Base-by-base conservation (phyloP, 2,113 vertebrate genomes). In the Eretmochelys imbricata region DNA sequence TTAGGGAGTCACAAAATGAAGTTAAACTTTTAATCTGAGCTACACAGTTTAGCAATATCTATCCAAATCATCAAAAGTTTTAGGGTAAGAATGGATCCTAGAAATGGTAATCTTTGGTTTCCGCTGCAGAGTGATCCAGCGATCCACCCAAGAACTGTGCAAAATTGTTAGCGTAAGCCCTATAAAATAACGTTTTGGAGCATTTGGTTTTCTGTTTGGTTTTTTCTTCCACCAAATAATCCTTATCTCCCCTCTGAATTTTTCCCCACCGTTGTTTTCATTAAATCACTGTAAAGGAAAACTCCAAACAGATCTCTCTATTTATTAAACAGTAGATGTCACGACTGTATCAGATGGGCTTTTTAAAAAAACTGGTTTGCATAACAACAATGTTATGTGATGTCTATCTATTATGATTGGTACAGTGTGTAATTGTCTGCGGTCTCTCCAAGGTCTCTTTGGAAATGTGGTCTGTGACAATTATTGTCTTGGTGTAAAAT, bases 321-420 rank as follows among this genome's bases (percentile, higher is more conserved):
- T 29, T 59, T 59, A 59, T 59, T 59, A 29, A 12, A 29, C 11
- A 84, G 14, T 65, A 27, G 9, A 14, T 25, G 22, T 84, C 10
- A 1, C 29, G 27, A 57, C 10, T 42, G 29, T 29, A 62, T 5
- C 27, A 57, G 29, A 0, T 8, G 84, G 65, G 76, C 51, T 62
- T 59, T 7, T 16, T 80, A 46, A 87, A 5, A 3, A 35, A 81
- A 25, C 8, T 25, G 24, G 25, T 25, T 53, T 42, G 10, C 1
- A 1, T 54, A 54, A 54, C 38, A 11, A 11, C 16, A 82, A 82
- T 57, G n/a, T 53, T 0, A 1, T 46, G 49, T 19, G 76, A 31
- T 11, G 3, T 6, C 0, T 5, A 57, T 57, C 55, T 57, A 57
- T 50, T 87, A 29, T 1, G 49, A 22, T 25, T 53, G 38, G 0